phyloP scores from a whole-genome alignment of 64 coral and sea anemone genomes.

The Dendrophyllia cribrosa region DNA sequence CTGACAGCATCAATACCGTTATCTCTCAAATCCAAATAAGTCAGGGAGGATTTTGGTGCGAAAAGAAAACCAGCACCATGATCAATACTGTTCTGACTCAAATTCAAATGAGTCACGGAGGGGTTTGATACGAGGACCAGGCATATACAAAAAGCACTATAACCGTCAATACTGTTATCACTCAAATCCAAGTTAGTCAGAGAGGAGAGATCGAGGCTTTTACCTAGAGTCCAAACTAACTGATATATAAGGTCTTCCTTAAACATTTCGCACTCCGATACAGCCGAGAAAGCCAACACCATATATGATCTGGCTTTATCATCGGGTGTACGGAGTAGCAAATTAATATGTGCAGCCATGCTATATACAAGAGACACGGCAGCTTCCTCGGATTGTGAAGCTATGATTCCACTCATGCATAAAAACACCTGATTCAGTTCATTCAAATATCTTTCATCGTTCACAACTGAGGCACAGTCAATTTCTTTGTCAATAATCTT shows the following conservation, averaged over 20 bases:
- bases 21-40: neutral
- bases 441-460: neutral
- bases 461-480: neutral
- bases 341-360: neutral
- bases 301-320: neutral
- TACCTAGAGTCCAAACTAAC: neutral
- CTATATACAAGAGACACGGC: neutral
- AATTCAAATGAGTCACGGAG: neutral
- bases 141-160: neutral
- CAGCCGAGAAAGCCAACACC: neutral
- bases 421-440: neutral
- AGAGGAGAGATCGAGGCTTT: neutral
- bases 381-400: neutral
- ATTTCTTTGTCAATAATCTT: neutral
- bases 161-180: too few species aligned
- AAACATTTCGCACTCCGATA: neutral
- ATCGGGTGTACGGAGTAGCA: too few species aligned
- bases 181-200: neutral
- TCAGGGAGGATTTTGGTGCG: neutral
- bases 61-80: neutral
- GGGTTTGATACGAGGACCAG: neutral
- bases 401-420: conserved; percentile 22
- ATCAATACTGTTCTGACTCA: neutral
- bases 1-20: neutral
- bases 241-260: neutral